Evolutionary conservation across 2,797 vertebrate species (phyloP), one percentile per base, ranked within the genome.

Genomic region (Holocentrus rufus): DNA sequence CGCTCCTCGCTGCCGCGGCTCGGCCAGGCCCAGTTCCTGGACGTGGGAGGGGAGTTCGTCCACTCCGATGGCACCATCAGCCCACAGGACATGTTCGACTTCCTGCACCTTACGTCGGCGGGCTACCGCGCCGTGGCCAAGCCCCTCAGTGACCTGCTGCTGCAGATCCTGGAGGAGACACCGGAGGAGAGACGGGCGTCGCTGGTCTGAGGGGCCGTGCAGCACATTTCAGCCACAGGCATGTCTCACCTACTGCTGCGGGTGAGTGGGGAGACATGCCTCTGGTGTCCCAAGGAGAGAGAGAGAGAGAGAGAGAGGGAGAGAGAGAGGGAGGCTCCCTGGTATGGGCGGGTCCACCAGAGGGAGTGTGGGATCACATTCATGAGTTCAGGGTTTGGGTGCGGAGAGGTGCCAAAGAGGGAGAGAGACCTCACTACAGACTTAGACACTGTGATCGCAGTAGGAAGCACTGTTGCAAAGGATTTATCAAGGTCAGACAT

Each of bases 21-120:
- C 52, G 82, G 93, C 66, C 94, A 93, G 1, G 94, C 95, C 57
- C 96, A 96, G 91, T 93, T 98, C 52, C 91, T 99, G 89, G 97
- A 98, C 1, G 93, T 94, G 69, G 94, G 96, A 13, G 89, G 75
- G 1, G 93, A 94, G 79, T 96, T 98, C 3, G 94, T 98, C 91
- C 97, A 98, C 92, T 97, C 96, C 0, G 97, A 98, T 2, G 97
- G 97, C 82, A 93, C 96, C 91, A 95, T 99, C 92, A 94, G 95
- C 65, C 93, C 91, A 78, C 94, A 96, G 76, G 97, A 97, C 92
- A 98, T 99, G 97, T 99, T 98, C 59, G 97, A 99, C 90, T 99
- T 97, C 93, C 96, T 99, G 85, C 97, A 99, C 93, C 95, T 98
- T 89, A 98, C 97, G 0, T 90, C 95, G 15, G 79, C 93, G 7